Base-by-base conservation (phyloP, 2,797 vertebrate species). In the Megaceryle alcyon region DNA sequence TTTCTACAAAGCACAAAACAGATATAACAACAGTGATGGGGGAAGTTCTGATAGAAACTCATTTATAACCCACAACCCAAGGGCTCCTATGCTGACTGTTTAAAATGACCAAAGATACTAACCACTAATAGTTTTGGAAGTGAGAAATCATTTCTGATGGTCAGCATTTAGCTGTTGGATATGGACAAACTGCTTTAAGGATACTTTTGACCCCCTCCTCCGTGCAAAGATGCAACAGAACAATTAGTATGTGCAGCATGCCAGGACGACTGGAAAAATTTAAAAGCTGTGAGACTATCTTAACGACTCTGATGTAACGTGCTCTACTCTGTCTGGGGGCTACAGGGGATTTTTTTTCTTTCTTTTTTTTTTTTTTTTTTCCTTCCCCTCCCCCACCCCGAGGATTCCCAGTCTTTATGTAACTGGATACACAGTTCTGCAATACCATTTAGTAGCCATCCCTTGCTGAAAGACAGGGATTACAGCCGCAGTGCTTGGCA, bases 401-500 rank as follows among this genome's bases (percentile, higher is more conserved):
- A 63, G 39, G 75, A 70, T 81, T 85, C 43, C 70, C 49, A 70
- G 19, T 48, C 70, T 59, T 59, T 63, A 60, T 92, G 76, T 80
- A 90, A 90, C 10, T 72, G 68, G 31, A 41, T 54, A 21, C 73
- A 84, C 77, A 90, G 68, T n/a, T 89, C 64, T 44, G 63, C 43
- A 85, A 63, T 46, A 73, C 18, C 37, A 64, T 76, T 90, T 84
- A 72, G 48, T 26, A 86, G 44, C 15, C 41, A 64, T 53, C 29
- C 29, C 10, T 71, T 68, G 28, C 63, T 82, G 80, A 87, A 92
- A 83, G 71, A 43, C n/a, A 44, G 60, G 75, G 65, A 63, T 16
- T 20, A 72, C 4, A 90, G 94, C 76, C 86, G 91, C 49, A 83
- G 66, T n/a, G 66, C 63, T 48, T 92, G 92, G 78, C 92, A 96